Base-by-base conservation (phyloP, 2,888 invertebrate genomes). In the Caenorhabditis zanzibari region DNA sequence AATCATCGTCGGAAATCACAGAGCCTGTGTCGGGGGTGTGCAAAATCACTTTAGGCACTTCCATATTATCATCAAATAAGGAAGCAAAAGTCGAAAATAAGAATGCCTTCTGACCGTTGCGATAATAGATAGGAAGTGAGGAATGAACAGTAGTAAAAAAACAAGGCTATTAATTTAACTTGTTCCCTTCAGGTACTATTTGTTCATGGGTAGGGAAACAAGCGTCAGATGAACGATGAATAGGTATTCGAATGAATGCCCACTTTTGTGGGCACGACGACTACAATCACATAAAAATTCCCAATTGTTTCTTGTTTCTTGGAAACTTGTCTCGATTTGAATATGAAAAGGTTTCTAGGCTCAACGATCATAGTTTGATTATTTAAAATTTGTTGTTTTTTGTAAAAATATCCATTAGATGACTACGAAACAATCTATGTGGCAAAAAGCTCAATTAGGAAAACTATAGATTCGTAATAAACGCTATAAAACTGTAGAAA, bases 1-100 rank as follows among this genome's bases (percentile, higher is more conserved):
- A 79, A 28, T 79, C 79, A 77, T 61, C 61, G 28, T 77, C 77
- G 71, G 71, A 79, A 79, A 71, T 47, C 59, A 75, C 68, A 38
- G 76, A 68, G 24, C 68, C 77, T 63, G 69, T 64, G 26, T 79
- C 77, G 9, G 77, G 58, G 19, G 71, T 56, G 52, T 58, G 32
- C 32, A 71, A 71, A 56, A 38, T 56, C 4, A 71, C 56, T 38
- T 54, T 64, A 6, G 79, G 79, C 32, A 64, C 44, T 16, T 54
- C 47, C 68, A 63, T 77, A 49, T 24, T 58, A 58, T 54, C 44
- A 77, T 3, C 56, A 44, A 28, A 52, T 19, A 64, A 41, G 52
- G 73, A 63, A 73, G 63, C 44, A 49, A 26, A n/a, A 35, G n/a
- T 26, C 1, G 35, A 61, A 59, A 61, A 73, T 35, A 58, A 19